phyloP scores from a whole-genome alignment of 37 sponge, comb jelly and placozoan species.

The Tethya wilhelma region DNA sequence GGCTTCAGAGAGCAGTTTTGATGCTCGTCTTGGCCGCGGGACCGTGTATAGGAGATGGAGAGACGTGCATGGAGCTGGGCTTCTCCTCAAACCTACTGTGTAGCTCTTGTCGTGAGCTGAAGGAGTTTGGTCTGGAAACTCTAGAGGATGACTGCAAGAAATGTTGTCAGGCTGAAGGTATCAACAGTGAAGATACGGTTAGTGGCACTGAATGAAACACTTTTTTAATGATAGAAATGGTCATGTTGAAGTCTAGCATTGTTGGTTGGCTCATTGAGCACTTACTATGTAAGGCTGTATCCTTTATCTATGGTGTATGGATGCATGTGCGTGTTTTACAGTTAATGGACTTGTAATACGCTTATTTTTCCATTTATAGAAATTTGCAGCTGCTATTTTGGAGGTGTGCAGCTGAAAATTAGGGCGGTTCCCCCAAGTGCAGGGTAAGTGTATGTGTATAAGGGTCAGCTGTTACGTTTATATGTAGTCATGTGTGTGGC shows the following conservation, averaged over 20 bases:
- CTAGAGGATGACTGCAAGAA: conserved; percentile 68
- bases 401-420: conserved; percentile 96
- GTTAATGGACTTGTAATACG: too few species aligned
- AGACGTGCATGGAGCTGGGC: conserved; percentile 66
- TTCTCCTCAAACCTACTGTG: conserved; percentile 87
- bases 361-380: conserved; percentile 45
- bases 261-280: not conserved
- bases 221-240: conserved; percentile 4
- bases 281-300: conserved; percentile 7
- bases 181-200: conserved; percentile 36
- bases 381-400: conserved; percentile 78
- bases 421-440: conserved; percentile 85
- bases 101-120: conserved; percentile 86
- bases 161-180: conserved; percentile 78
- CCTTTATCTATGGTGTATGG: too few species aligned
- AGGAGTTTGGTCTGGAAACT: conserved; percentile 63
- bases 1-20: too few species aligned
- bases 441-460: conserved; percentile 49
- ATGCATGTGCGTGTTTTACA: too few species aligned
- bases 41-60: conserved; percentile 26
- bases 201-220: not conserved
- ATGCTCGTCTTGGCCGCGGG: not conserved
- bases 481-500: not conserved
- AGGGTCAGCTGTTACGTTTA: not conserved
- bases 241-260: not conserved